Evolutionary conservation across 1,140 invertebrate species (phyloP), one percentile per base, ranked within the genome.

Genomic region (Papilio xuthus): DNA sequence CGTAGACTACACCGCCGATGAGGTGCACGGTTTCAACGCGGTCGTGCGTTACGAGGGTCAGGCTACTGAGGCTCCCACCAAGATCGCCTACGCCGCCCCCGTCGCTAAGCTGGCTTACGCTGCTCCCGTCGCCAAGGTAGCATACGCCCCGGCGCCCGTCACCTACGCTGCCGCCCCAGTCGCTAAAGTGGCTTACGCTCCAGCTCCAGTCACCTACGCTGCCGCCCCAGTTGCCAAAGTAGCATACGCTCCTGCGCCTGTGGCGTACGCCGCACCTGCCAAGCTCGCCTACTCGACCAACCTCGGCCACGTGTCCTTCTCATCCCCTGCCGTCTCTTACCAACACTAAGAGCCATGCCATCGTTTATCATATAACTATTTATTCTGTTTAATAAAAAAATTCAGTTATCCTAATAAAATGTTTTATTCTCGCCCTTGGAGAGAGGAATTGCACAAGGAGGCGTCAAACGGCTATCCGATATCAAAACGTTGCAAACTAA

Each of bases 1-100:
- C 74, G 95, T 96, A 3, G 94, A 96, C 79, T 96, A 96, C 89
- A 95, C 95, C 13, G 90, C 84, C 13, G 84, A 85, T 67, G 74
- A 84, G 20, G 80, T 77, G 20, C 50, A 83, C 76, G 85, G 83
- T 6, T 87, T 87, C 83, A 84, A 85, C 79, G 85, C 85, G 79
- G 75, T 80, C 41, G 85, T 87, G 20, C 84, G 81, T 42, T 85
- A 85, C 76, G 84, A 87, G 47, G 81, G 84, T 18, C 69, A 82
- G 69, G 26, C 81, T 80, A 72, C 42, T 41, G n/a, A 50, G 15
- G 32, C 70, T 15, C 67, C 75, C 41, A 44, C 70, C n/a, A 72
- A 87, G 74, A 69, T 88, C 8, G 85, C 86, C 44, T 88, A 88
- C 79, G 79, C 87, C 8, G 84, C 84, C 13, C 83, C 81, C n/a